phyloP scores from a whole-genome alignment of 2,888 invertebrate species.

The Sarcophaga caerulescens region DNA sequence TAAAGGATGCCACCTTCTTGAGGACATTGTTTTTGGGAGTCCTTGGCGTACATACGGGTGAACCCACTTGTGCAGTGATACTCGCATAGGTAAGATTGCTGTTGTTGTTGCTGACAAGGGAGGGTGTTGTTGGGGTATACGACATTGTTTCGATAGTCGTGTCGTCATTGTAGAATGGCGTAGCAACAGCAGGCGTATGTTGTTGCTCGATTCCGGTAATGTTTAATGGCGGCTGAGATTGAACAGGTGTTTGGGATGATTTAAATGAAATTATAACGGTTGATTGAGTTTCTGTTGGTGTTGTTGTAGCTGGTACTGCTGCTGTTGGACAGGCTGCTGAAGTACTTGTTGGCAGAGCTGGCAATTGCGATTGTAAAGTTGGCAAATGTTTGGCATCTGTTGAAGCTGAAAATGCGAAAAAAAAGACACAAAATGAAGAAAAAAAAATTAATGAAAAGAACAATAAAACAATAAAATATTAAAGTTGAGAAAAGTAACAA shows the following conservation, averaged over 20 bases:
- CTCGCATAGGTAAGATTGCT: conserved; percentile 51
- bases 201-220: conserved; percentile 54
- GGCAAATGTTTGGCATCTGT: conserved; percentile 72
- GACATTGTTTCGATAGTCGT: conserved; percentile 61
- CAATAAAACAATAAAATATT: conserved; percentile 1
- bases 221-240: conserved; percentile 70
- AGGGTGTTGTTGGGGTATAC: conserved; percentile 55
- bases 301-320: conserved; percentile 62
- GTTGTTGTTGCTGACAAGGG: conserved; percentile 46
- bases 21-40: conserved; percentile 86
- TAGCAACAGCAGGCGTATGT: conserved; percentile 40
- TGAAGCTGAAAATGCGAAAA: conserved; percentile 70
- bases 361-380: conserved; percentile 66
- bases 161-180: conserved; percentile 52
- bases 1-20: conserved; percentile 92
- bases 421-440: not conserved
- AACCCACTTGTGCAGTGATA: conserved; percentile 89
- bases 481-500: conserved; percentile 23
- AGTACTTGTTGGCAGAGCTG: conserved; percentile 44
- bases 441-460: not conserved
- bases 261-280: conserved; percentile 81
- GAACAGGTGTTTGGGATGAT: conserved; percentile 80
- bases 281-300: conserved; percentile 80
- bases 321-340: conserved; percentile 46
- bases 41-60: conserved; percentile 78